Percentiles rank a stretch among this genome's conserved stretches.
Conservation (phyloP, 1,140 invertebrate species). For the Maniola jurtina region DNA sequence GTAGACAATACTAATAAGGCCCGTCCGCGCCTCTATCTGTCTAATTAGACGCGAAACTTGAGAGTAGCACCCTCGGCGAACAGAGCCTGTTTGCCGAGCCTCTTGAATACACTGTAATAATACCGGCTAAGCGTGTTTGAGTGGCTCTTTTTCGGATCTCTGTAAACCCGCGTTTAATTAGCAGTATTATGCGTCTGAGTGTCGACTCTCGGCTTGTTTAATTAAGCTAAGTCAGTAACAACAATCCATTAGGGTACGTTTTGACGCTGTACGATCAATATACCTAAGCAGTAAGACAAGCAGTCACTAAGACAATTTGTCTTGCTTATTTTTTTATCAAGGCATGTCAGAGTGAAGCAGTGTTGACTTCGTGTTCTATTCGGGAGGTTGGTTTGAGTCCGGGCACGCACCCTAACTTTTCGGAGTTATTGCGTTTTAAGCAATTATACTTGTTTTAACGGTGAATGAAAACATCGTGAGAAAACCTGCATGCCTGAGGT, state of each 20-base stretch:
- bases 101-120: slow-evolving; percentile 77
- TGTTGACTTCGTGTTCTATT: no score
- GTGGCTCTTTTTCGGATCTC: slow-evolving; percentile 76
- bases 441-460: no score
- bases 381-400: no score
- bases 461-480: no score
- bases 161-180: slow-evolving; percentile 77
- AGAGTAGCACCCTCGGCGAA: slow-evolving; percentile 73
- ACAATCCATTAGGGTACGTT: slow-evolving; percentile 55
- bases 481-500: no score
- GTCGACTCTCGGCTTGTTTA: slow-evolving; percentile 72
- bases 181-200: slow-evolving; percentile 75
- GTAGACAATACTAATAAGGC: slow-evolving; percentile 79
- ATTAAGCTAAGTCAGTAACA: slow-evolving; percentile 77
- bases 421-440: no score
- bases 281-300: background rate
- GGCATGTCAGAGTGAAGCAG: no score
- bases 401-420: no score
- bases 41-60: slow-evolving; percentile 78
- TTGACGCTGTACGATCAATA: slow-evolving; percentile 3
- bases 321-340: background rate
- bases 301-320: background rate
- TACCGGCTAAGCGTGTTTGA: slow-evolving; percentile 77
- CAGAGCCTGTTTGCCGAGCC: slow-evolving; percentile 72
- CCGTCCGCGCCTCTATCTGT: slow-evolving; percentile 75